Evolutionary conservation across 2,888 invertebrate genomes (phyloP).

Genomic region (Sycophila texana): DNA sequence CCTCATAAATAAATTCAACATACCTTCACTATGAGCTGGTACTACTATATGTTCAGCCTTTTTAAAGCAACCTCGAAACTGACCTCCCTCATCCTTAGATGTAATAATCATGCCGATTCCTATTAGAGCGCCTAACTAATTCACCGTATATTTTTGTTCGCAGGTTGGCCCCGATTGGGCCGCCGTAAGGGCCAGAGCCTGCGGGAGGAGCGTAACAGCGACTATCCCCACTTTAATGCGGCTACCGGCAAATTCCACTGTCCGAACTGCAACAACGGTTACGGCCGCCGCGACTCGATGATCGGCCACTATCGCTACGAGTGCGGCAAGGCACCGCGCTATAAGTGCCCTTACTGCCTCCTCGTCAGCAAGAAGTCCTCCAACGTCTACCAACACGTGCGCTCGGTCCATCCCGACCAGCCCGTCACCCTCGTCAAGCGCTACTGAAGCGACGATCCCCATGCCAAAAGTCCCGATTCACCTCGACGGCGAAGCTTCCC

Average conservation of each 20-base stretch:
- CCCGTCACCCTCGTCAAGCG: constrained; percentile 68
- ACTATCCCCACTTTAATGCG: constrained; percentile 39
- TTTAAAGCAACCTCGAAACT: no score
- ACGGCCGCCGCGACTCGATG: constrained; percentile 72
- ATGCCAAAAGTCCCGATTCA: no score
- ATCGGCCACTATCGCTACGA: constrained; percentile 73
- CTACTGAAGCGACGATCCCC: constrained; percentile 59
- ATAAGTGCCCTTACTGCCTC: constrained; percentile 72
- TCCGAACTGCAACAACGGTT: constrained; percentile 73
- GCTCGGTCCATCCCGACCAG: constrained; percentile 68
- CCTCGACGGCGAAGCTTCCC: no score
- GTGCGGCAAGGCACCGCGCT: constrained; percentile 73
- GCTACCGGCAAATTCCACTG: constrained; percentile 72
- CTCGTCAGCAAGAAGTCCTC: constrained; percentile 70
- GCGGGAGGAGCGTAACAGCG: background rate
- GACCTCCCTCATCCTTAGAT: no score
- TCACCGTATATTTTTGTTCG: no score
- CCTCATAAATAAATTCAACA: no score
- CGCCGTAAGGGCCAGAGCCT: background rate
- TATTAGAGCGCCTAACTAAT: no score
- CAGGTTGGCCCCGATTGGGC: no score
- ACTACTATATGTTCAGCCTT: no score
- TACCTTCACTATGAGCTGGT: no score
- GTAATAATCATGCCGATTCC: no score
- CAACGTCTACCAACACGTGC: constrained; percentile 71